Percentiles rank a stretch among this genome's conserved stretches.
Evolutionary conservation across 2,888 invertebrate species (phyloP).

Genomic region (Teleiodes luculella): DNA sequence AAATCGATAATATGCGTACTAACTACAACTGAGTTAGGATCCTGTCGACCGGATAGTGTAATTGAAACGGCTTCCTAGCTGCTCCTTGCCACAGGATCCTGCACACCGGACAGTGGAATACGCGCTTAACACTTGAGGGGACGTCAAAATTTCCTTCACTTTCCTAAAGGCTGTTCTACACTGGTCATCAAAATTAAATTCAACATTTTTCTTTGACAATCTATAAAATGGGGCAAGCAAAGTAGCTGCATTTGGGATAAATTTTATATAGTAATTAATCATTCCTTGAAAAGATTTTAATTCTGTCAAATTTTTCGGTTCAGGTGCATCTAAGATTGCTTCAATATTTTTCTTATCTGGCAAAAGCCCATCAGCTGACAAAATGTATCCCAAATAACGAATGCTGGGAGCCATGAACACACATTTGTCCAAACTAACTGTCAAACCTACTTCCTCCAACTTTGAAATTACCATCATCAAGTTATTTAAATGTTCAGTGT

Average conservation of each 20-base stretch:
- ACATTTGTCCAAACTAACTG: neutral
- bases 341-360: neutral
- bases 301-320: neutral
- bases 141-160: neutral
- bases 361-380: neutral
- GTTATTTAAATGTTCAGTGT: neutral
- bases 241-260: neutral
- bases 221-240: neutral
- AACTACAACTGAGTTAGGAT: no score
- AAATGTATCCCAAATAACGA: neutral
- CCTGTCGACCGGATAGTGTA: no score
- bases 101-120: no score
- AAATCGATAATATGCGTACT: no score
- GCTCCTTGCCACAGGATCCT: no score
- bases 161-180: neutral
- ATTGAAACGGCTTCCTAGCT: no score
- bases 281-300: conserved; percentile 1
- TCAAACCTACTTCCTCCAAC: neutral
- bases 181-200: neutral
- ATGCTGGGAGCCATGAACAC: neutral
- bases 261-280: neutral
- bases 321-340: neutral
- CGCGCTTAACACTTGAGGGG: no score
- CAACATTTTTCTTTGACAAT: neutral
- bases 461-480: neutral